A percentile compares a stretch with the other conserved stretches of the same genome.
Conservation (phyloP, 2,113 vertebrate genomes). For the Eleginops maclovinus region DNA sequence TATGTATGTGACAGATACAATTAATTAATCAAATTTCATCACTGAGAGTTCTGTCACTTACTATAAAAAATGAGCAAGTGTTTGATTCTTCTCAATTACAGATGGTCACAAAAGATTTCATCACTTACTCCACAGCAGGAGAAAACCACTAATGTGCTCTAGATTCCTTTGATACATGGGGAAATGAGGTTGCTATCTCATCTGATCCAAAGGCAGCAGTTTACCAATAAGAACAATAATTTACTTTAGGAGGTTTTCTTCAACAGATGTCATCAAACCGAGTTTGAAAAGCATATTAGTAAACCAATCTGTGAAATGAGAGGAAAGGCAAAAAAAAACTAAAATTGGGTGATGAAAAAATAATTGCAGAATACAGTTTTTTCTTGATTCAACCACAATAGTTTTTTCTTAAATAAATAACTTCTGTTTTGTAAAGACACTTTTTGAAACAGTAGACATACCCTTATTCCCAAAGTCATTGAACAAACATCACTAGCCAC, state of each 20-base stretch:
- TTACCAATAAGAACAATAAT: slow-evolving; percentile 49
- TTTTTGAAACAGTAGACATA: slow-evolving; percentile 99
- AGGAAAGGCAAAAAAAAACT: slow-evolving; percentile 53
- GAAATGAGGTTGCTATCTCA: slow-evolving; percentile 57
- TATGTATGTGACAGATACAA: slow-evolving; percentile 55
- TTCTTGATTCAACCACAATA: slow-evolving; percentile 98
- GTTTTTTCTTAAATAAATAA: slow-evolving; percentile 99
- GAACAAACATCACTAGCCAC: slow-evolving; percentile 87
- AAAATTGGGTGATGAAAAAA: slow-evolving; percentile 90
- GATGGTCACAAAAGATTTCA: slow-evolving; percentile 69
- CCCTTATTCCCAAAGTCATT: slow-evolving; percentile 95
- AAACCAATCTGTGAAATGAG: slow-evolving; percentile 71
- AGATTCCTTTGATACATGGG: slow-evolving; percentile 57
- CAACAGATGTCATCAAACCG: slow-evolving; percentile 59
- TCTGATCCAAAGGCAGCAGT: slow-evolving; percentile 45
- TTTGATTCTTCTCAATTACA: slow-evolving; percentile 69
- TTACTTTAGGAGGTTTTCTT: slow-evolving; percentile 46
- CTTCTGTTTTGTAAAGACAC: slow-evolving; percentile 99
- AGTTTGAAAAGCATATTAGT: slow-evolving; percentile 80
- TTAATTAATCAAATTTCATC: slow-evolving; percentile 58
- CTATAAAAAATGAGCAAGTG: slow-evolving; percentile 65
- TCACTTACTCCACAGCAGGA: slow-evolving; percentile 64
- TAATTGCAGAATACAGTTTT: slow-evolving; percentile 94
- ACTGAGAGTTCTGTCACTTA: slow-evolving; percentile 61
- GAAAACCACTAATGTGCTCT: slow-evolving; percentile 65